Percentiles rank a stretch among this genome's conserved stretches.
These are phyloP conservation scores for Agriotes lineatus DNA, from an alignment of 2,888 invertebrate species.

Conservation along the genomic window DNA sequence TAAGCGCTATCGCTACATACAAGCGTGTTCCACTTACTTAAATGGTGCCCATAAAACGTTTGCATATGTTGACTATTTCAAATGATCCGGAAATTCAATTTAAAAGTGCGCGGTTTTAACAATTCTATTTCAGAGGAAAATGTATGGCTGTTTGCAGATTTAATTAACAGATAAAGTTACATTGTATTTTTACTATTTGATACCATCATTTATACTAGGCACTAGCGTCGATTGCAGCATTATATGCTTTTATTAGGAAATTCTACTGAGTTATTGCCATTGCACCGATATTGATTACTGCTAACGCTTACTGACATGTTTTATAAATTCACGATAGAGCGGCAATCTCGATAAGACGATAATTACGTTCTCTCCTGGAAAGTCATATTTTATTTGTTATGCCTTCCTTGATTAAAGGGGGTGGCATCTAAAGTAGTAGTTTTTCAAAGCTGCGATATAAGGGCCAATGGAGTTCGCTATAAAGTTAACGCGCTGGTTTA, in stretches of 20 bases:
- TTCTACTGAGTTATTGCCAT: background rate
- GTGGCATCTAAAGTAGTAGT: background rate
- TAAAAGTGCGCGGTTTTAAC: slow-evolving; percentile 18
- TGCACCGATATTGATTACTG: background rate
- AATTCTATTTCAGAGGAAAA: slow-evolving; percentile 12
- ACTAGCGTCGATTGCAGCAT: background rate
- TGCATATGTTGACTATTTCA: slow-evolving; percentile 13
- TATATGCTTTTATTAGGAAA: background rate
- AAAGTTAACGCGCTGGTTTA: slow-evolving; percentile 18
- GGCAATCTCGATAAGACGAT: background rate
- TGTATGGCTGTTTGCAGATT: slow-evolving; percentile 34
- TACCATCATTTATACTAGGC: background rate
- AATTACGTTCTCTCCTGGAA: background rate
- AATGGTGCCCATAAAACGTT: background rate
- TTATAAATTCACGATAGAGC: background rate
- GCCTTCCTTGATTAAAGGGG: no score
- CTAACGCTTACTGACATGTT: background rate
- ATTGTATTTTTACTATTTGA: slow-evolving; percentile 38
- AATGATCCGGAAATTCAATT: slow-evolving; percentile 19
- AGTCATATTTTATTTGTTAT: no score
- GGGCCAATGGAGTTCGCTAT: slow-evolving; percentile 19
- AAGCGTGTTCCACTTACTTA: background rate
- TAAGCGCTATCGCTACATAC: background rate
- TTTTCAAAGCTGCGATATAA: slow-evolving; percentile 4
- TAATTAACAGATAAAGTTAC: slow-evolving; percentile 39